A percentile compares a stretch with the other conserved stretches of the same genome.
These are phyloP conservation scores for Verasper variegatus DNA, from an alignment of 2,113 vertebrate species.

Conservation along the genomic window DNA sequence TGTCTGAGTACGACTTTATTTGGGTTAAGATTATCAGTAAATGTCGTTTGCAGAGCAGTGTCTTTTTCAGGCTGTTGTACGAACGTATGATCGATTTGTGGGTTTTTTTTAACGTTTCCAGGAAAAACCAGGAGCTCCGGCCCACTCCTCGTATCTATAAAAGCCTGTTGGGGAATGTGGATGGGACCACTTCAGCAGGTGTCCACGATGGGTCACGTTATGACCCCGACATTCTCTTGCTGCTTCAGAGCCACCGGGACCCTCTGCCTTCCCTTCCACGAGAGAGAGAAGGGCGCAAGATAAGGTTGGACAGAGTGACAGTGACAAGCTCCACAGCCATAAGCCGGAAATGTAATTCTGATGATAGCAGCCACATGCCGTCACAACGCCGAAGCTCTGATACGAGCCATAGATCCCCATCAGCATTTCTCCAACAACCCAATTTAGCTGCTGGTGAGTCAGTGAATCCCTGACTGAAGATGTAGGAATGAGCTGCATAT, in stretches of 20 bases:
- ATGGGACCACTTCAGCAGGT: slow-evolving; percentile 39
- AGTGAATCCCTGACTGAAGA: slow-evolving; percentile 33
- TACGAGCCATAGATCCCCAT: slow-evolving; percentile 3
- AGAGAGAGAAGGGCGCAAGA: slow-evolving; percentile 8
- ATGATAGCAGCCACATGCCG: slow-evolving; percentile 31
- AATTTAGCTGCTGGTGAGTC: slow-evolving; percentile 28
- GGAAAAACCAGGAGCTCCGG: neutral
- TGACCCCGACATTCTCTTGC: slow-evolving; percentile 58
- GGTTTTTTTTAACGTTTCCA: neutral
- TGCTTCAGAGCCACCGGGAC: slow-evolving; percentile 29
- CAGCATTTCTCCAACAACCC: slow-evolving; percentile 29
- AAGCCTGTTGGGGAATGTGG: slow-evolving; percentile 15
- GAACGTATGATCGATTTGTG: too few relatives aligned
- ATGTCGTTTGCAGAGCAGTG: too few relatives aligned
- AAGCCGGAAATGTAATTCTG: slow-evolving; percentile 27
- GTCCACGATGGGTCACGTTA: slow-evolving; percentile 40
- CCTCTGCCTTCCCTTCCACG: slow-evolving; percentile 3
- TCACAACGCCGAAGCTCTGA: slow-evolving; percentile 27
- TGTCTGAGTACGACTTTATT: too few relatives aligned
- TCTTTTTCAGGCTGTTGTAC: too few relatives aligned
- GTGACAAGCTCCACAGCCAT: slow-evolving; percentile 53
- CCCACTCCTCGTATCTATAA: neutral
- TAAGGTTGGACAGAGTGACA: slow-evolving; percentile 54
- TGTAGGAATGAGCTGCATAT: slow-evolving; percentile 52
- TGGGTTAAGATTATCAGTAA: too few relatives aligned